Base-by-base conservation (phyloP, 2,888 invertebrate species). In the Macrophya alboannulata region DNA sequence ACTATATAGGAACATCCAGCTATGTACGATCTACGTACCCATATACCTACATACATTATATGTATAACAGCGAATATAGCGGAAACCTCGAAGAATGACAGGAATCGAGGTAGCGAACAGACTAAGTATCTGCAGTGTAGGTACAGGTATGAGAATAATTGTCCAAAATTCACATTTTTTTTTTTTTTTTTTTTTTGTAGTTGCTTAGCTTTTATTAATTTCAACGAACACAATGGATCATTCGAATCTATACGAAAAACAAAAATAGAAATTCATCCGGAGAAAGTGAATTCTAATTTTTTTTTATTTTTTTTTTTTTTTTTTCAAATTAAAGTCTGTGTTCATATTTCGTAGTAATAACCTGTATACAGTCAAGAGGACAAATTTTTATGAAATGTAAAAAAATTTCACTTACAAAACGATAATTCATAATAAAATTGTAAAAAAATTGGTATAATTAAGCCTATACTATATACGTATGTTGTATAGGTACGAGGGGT, bases 101-200 rank as follows among this genome's bases (percentile, higher is more conserved):
- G 37, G 68, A 68, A 68, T 68, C 68, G 37, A 68, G 68, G 68
- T 68, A 37, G 68, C 68, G 68, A 37, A 6, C 68, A 68, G 68
- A 62, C 37, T 31, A 37, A 68, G 31, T 25, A 68, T 31, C 68
- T 37, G 10, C 10, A 68, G 37, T 68, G 37, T 37, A 37, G 68
- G 68, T 68, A 68, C 17, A 68, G 68, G 68, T 25, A 68, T 0
- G 37, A 4, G 17, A 68, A 68, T 37, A 37, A 37, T 37, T 68
- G 37, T 15, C 37, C 31, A 68, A 8, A 72, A 72, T 43, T 72
- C 40, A 9, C 45, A 21, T n/a, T 72, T 21, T n/a, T n/a, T 40
- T 5, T 4, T 40, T 37, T 40, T 31, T 31, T 2, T 31, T 31
- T 31, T 31, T 31, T 62, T 1, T 62, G 17, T 21, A 17, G n/a